Evolutionary conservation across 2,797 vertebrate genomes (phyloP).

Genomic region (Orientallactaga sibirica): DNA sequence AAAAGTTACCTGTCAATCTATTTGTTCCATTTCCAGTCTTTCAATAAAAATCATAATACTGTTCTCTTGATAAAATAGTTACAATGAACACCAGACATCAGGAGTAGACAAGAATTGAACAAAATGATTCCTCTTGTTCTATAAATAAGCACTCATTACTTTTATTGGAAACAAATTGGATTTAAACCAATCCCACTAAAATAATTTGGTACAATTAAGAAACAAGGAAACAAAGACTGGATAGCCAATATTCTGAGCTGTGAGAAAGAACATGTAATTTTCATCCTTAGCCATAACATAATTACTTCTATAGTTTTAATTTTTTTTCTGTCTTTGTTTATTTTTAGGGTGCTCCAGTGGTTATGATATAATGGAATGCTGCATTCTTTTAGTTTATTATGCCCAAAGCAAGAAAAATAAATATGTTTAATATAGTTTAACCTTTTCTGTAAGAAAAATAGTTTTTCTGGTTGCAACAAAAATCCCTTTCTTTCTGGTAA

Average conservation of each 20-base stretch:
- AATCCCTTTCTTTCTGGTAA: background rate
- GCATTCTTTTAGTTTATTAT: background rate
- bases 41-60: background rate
- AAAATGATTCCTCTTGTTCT: background rate
- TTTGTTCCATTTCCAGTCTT: background rate
- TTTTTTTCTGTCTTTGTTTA: too few relatives aligned
- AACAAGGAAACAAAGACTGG: background rate
- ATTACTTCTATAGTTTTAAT: background rate
- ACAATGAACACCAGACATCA: background rate
- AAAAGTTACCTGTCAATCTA: background rate
- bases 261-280: background rate
- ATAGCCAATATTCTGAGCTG: background rate
- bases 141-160: background rate
- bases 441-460: background rate
- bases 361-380: background rate
- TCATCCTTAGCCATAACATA: background rate
- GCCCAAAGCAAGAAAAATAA: background rate
- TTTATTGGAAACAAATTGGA: conserved; percentile 1
- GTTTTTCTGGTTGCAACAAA: background rate
- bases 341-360: background rate
- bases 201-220: background rate
- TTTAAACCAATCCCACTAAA: background rate
- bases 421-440: background rate
- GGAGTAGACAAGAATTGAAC: background rate
- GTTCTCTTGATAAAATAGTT: background rate